Percentiles rank a stretch among this genome's conserved stretches.
Conservation (phyloP, 2,888 invertebrate species). For the Aelia acuminata region DNA sequence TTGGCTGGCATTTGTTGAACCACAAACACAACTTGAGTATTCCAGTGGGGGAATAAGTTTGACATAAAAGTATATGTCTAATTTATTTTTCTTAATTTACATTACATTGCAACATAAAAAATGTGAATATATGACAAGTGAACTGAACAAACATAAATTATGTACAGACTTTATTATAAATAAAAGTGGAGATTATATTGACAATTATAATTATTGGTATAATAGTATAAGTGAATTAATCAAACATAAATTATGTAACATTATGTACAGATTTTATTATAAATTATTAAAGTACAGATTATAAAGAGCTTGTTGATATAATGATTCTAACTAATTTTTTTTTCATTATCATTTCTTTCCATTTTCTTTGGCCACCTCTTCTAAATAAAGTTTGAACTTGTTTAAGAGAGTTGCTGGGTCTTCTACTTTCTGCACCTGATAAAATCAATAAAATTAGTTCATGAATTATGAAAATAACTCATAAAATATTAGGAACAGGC, state of each 20-base stretch:
- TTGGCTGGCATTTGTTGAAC: slow-evolving; percentile 97
- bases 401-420: slow-evolving; percentile 82
- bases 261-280: slow-evolving; percentile 57
- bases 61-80: slow-evolving; percentile 69
- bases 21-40: slow-evolving; percentile 86
- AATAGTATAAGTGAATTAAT: no score
- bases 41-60: slow-evolving; percentile 86
- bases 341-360: slow-evolving; percentile 66
- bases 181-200: slow-evolving; percentile 56
- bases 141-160: slow-evolving; percentile 48
- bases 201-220: no score
- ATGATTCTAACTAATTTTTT: not conserved
- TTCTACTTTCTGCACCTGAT: slow-evolving; percentile 87
- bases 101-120: slow-evolving; percentile 59
- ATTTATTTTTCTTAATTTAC: slow-evolving; percentile 60
- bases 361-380: slow-evolving; percentile 72
- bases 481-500: no score
- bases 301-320: slow-evolving; percentile 50
- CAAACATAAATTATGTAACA: slow-evolving; percentile 52
- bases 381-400: slow-evolving; percentile 79
- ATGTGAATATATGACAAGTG: slow-evolving; percentile 55
- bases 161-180: slow-evolving; percentile 55
- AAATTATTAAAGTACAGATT: slow-evolving; percentile 55
- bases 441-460: not conserved
- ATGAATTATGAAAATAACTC: no score